Evolutionary conservation across 1,140 invertebrate genomes (phyloP).

Genomic region (Nephila pilipes): DNA sequence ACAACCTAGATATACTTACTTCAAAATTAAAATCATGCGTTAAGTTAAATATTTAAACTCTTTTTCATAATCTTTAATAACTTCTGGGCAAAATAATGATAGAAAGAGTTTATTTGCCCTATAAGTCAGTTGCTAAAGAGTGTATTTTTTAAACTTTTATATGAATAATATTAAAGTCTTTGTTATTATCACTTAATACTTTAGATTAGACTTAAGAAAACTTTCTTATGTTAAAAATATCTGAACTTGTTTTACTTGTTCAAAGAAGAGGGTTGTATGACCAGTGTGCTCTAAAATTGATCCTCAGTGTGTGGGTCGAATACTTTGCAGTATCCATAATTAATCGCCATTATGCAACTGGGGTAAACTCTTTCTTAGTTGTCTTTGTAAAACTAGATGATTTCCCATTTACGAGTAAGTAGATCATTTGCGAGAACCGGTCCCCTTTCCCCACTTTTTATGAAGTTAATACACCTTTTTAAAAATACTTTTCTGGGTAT

Average conservation of each 20-base stretch:
- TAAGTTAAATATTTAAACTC: too few relatives aligned
- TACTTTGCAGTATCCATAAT: conserved; percentile 6
- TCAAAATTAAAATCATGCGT: too few relatives aligned
- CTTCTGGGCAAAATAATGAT: too few relatives aligned
- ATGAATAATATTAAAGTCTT: too few relatives aligned
- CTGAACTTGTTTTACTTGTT: neutral
- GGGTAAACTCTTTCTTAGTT: conserved; percentile 11
- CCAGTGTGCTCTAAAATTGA: neutral
- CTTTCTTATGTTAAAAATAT: too few relatives aligned
- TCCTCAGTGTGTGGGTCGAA: neutral
- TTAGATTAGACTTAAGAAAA: too few relatives aligned
- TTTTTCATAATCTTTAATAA: too few relatives aligned
- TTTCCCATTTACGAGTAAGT: conserved; percentile 42
- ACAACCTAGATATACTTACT: too few relatives aligned
- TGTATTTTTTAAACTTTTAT: too few relatives aligned
- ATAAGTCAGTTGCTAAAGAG: too few relatives aligned
- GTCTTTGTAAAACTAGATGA: neutral
- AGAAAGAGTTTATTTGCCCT: too few relatives aligned
- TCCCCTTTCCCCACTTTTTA: neutral
- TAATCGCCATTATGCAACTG: conserved; percentile 13
- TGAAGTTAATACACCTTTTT: conserved; percentile 1
- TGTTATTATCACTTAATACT: too few relatives aligned
- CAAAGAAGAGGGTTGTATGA: neutral
- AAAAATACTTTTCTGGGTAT: neutral
- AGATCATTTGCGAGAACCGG: conserved; percentile 38